These are phyloP conservation scores for Neoseiulus cucumeris DNA, from an alignment of 1,140 invertebrate genomes.

Conservation along the genomic window DNA sequence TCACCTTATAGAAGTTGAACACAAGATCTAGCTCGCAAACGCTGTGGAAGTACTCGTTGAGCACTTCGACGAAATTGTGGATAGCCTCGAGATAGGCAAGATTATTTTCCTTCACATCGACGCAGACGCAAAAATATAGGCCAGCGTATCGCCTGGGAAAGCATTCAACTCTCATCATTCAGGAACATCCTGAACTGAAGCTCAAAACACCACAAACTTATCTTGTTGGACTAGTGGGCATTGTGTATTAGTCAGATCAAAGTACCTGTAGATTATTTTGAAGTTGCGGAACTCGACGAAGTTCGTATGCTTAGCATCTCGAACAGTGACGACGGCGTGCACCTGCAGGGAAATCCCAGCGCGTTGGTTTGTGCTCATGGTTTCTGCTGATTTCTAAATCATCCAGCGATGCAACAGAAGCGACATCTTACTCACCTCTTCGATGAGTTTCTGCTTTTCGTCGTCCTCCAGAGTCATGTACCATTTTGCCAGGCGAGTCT, in stretches of 20 bases:
- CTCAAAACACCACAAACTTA: too few relatives aligned
- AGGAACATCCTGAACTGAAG: too few relatives aligned
- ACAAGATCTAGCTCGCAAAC: constrained; percentile 96
- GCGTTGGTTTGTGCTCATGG: too few relatives aligned
- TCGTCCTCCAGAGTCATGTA: constrained; percentile 39
- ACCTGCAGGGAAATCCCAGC: too few relatives aligned
- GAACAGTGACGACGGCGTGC: constrained; percentile 34
- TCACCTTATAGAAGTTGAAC: constrained; percentile 94
- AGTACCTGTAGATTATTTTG: constrained; percentile 18
- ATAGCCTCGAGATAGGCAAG: constrained; percentile 93
- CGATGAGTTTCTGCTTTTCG: constrained; percentile 38
- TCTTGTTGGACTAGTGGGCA: too few relatives aligned
- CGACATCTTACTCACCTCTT: constrained; percentile 36
- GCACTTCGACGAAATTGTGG: constrained; percentile 95
- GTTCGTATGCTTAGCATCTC: constrained; percentile 37
- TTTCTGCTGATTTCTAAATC: too few relatives aligned
- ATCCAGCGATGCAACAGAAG: too few relatives aligned
- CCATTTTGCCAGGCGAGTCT: constrained; percentile 36
- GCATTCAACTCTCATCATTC: too few relatives aligned
- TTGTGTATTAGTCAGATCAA: too few relatives aligned
- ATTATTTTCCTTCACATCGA: constrained; percentile 96
- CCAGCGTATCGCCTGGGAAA: constrained; percentile 64
- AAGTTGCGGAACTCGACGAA: constrained; percentile 33
- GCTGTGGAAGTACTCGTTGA: constrained; percentile 99
- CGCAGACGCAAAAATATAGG: constrained; percentile 95